Percentiles rank a stretch among this genome's conserved stretches.
Conservation (phyloP, 2,113 vertebrate species). For the Epinephelus fuscoguttatus region DNA sequence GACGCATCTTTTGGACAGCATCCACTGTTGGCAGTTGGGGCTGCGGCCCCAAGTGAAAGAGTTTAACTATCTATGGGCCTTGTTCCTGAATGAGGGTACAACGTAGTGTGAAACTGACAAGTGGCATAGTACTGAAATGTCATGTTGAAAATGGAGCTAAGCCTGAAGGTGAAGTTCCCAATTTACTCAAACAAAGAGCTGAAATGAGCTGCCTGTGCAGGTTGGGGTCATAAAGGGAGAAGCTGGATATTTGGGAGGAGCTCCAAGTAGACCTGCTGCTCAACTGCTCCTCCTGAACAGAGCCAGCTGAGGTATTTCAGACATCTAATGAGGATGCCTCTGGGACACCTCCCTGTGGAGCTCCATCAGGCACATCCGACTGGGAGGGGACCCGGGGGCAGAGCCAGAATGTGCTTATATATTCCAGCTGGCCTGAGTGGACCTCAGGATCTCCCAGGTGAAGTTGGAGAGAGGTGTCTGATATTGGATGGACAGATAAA, state of each 20-base stretch:
- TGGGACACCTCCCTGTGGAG: constrained; percentile 29
- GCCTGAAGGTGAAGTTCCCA: constrained; percentile 52
- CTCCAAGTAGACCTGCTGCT: constrained; percentile 34
- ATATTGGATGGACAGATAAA: background rate
- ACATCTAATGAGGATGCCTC: constrained; percentile 57
- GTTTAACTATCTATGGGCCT: constrained; percentile 34
- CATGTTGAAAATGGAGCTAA: constrained; percentile 47
- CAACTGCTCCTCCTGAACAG: constrained; percentile 24
- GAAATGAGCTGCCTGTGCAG: constrained; percentile 30
- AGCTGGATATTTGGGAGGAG: constrained; percentile 28
- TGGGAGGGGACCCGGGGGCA: constrained; percentile 33
- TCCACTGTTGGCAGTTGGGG: constrained; percentile 21
- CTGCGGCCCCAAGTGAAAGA: constrained; percentile 18
- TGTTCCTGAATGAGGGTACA: constrained; percentile 39
- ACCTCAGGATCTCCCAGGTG: constrained; percentile 14
- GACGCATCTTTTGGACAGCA: constrained; percentile 30
- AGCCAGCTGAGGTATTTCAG: constrained; percentile 37
- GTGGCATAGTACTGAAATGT: constrained; percentile 49
- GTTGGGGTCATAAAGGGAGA: constrained; percentile 28
- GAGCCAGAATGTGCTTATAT: constrained; percentile 24
- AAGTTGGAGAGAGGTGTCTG: constrained; percentile 5
- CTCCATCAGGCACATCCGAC: constrained; percentile 12
- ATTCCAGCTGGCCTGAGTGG: constrained; percentile 21
- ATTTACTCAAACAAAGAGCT: constrained; percentile 60
- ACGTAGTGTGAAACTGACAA: constrained; percentile 50